Evolutionary conservation across 2,888 invertebrate species (phyloP).

Genomic region (Drosophila paramelanica): DNA sequence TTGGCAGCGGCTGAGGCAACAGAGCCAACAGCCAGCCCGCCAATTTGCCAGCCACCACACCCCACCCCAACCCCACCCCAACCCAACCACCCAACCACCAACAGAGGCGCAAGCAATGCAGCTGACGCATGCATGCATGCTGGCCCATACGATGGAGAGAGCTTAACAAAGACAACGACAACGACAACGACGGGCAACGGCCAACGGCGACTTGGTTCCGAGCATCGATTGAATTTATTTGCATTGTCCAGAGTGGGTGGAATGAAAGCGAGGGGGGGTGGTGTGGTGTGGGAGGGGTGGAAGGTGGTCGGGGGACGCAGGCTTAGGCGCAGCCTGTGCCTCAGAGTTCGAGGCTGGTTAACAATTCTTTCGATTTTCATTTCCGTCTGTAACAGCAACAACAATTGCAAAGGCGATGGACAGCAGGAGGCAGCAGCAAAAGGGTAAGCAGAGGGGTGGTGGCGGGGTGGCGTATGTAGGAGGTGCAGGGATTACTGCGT

Average conservation of each 20-base stretch:
- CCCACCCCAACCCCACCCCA: too few relatives aligned
- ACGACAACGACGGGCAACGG: constrained; percentile 17
- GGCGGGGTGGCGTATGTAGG: background rate
- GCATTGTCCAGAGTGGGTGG: constrained; percentile 46
- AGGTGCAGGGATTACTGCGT: constrained; percentile 1
- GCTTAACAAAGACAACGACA: constrained; percentile 52
- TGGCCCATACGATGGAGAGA: constrained; percentile 8
- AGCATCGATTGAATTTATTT: constrained; percentile 82
- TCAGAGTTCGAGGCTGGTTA: constrained; percentile 51
- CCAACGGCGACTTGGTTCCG: constrained; percentile 65
- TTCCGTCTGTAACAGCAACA: constrained; percentile 66
- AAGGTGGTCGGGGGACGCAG: constrained; percentile 22
- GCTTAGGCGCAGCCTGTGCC: constrained; percentile 1
- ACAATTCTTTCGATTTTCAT: constrained; percentile 81
- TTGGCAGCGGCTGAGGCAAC: constrained; percentile 59
- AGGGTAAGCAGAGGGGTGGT: too few relatives aligned
- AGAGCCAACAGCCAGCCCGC: constrained; percentile 18
- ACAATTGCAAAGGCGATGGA: constrained; percentile 39
- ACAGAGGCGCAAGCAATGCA: constrained; percentile 50
- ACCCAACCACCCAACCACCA: background rate
- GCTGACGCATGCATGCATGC: constrained; percentile 63
- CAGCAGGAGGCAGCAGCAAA: background rate
- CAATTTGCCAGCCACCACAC: background rate
- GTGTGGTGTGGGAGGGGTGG: constrained; percentile 9
- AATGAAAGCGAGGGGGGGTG: background rate